A percentile compares a stretch with the other conserved stretches of the same genome.
Conservation (phyloP, 1,140 invertebrate genomes). For the Meloidogyne exigua region DNA sequence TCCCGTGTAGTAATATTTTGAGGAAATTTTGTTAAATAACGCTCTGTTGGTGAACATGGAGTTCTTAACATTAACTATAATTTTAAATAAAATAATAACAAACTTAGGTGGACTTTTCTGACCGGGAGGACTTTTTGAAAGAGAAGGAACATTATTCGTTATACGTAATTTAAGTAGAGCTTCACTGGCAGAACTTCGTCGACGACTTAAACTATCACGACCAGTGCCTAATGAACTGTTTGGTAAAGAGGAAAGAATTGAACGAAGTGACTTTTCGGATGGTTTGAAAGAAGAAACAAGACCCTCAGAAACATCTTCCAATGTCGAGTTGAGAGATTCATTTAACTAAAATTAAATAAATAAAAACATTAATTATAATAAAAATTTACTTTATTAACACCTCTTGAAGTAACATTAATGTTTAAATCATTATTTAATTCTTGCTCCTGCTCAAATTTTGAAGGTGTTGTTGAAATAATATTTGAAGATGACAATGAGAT, state of each 20-base stretch:
- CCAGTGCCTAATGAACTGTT: conserved; percentile 4
- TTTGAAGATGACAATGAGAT: not conserved
- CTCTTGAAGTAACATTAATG: not conserved
- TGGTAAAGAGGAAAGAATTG: conserved; percentile 16
- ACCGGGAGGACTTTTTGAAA: conserved; percentile 13
- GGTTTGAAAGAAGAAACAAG: conserved; percentile 20
- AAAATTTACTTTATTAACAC: not conserved
- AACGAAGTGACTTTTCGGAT: conserved; percentile 23
- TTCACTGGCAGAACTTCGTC: conserved; percentile 22
- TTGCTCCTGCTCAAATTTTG: not conserved
- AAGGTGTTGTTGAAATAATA: not conserved
- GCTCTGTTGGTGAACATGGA: conserved; percentile 7
- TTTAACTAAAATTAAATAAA: not conserved
- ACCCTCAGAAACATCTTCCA: not conserved
- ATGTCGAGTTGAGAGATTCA: not conserved
- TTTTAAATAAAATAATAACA: not conserved
- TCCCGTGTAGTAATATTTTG: conserved; percentile 14
- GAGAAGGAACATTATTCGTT: conserved; percentile 19
- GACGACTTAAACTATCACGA: conserved; percentile 18
- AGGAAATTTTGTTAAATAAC: conserved; percentile 20
- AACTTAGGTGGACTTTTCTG: conserved; percentile 9
- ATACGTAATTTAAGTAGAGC: conserved; percentile 15
- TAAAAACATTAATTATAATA: no score
- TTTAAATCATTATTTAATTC: not conserved
- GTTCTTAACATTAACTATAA: not conserved